phyloP scores from a whole-genome alignment of 2,888 invertebrate genomes.

The Andrena camellia region DNA sequence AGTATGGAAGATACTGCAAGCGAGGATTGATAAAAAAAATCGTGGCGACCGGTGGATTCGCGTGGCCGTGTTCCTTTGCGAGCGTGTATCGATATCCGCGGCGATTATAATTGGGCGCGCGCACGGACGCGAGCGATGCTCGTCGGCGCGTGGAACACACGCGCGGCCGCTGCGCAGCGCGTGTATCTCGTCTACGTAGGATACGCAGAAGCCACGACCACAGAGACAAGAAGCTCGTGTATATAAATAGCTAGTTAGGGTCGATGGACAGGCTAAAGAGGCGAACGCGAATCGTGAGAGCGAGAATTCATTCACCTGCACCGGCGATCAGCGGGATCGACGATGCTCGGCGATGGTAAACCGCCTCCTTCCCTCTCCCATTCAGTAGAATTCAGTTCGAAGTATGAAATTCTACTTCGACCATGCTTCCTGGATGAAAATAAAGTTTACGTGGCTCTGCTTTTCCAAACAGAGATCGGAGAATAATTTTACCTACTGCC shows the following conservation, averaged over 20 bases:
- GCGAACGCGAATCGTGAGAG: conserved; percentile 74
- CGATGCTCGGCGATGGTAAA: conserved; percentile 1
- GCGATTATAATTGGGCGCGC: conserved; percentile 57
- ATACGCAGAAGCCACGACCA: conserved; percentile 64
- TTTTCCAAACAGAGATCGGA: too few species aligned
- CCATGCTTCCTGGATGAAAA: too few species aligned
- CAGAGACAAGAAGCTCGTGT: conserved; percentile 73
- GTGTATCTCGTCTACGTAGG: conserved; percentile 49
- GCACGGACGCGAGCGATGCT: conserved; percentile 16
- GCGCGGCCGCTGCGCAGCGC: conserved; percentile 30
- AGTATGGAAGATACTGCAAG: neutral
- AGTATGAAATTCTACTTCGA: too few species aligned
- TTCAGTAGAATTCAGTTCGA: neutral
- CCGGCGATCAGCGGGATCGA: conserved; percentile 29
- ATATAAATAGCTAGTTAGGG: conserved; percentile 83
- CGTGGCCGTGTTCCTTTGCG: conserved; percentile 30
- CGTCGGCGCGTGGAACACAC: conserved; percentile 40
- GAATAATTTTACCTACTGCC: too few species aligned
- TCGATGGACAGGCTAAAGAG: conserved; percentile 81
- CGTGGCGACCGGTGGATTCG: neutral
- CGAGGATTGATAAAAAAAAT: neutral
- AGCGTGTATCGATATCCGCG: conserved; percentile 45
- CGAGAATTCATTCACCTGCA: conserved; percentile 76
- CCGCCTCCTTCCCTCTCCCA: neutral
- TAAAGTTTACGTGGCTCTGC: too few species aligned